Evolutionary conservation across 2,797 vertebrate genomes (phyloP), one percentile per base, ranked within the genome.

Genomic region (Linurgus olivaceus): DNA sequence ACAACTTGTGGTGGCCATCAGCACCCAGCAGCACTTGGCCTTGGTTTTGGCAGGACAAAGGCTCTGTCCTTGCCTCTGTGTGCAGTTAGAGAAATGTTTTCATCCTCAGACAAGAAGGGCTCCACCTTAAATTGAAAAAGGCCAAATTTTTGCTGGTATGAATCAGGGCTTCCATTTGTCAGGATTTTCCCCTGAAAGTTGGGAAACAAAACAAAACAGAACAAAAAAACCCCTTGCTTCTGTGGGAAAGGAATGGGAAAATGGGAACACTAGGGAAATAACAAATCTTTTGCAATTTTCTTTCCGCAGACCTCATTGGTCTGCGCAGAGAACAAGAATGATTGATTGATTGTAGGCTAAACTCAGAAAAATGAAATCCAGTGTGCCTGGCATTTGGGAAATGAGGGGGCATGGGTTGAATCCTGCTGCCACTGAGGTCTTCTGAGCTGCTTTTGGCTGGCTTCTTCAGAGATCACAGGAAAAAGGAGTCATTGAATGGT

Each of bases 231-330:
- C 47, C 87, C 72, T 95, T 91, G 72, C 89, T 83, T 93, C 95
- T 96, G 95, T 96, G 95, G 91, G 96, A 96, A 96, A 95, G 94
- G 88, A 94, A 96, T 84, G 83, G 95, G 88, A 92, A 93, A 93
- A 87, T 25, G 71, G 94, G 82, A 96, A 94, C 91, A 83, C 87
- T 80, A 80, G 87, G 93, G 85, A 94, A 96, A 96, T 83, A 94
- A 94, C 86, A 95, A 87, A 89, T 93, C 87, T 94, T 91, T 93
- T 91, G 94, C 87, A 91, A 79, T 95, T 96, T 96, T 94, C 87
- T 91, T 91, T 94, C 81, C 0, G 10, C 72, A 93, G 78, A 82
- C 70, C 89, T 94, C 72, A 52, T 54, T 96, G 93, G 93, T 67
- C 85, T 90, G 82, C 0, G 0, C 26, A 55, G 84, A 84, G 40